Conservation (phyloP, 2,888 invertebrate genomes). For the Ctenicera cuprea region DNA sequence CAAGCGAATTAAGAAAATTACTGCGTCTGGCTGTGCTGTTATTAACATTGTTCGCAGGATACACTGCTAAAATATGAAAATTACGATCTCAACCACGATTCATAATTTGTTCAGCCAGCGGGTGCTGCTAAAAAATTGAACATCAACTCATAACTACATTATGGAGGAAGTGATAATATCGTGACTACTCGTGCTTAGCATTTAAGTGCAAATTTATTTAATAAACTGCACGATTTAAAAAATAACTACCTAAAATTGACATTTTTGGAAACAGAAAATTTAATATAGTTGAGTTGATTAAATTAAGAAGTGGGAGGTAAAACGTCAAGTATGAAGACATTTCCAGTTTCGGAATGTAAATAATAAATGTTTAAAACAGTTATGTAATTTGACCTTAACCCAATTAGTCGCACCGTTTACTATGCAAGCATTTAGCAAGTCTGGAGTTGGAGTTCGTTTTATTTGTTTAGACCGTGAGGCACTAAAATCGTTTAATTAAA, state of each 20-base stretch:
- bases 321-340: background rate
- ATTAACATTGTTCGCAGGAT: slow-evolving; percentile 62
- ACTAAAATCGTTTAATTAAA: slow-evolving; percentile 24
- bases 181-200: slow-evolving; percentile 6
- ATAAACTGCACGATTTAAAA: background rate
- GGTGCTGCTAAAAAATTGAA: background rate
- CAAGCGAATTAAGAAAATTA: slow-evolving; percentile 66
- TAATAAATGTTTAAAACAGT: slow-evolving; percentile 17
- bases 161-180: background rate
- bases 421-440: slow-evolving; percentile 21
- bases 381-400: slow-evolving; percentile 27
- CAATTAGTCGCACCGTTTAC: slow-evolving; percentile 26
- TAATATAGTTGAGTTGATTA: background rate
- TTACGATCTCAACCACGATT: slow-evolving; percentile 37
- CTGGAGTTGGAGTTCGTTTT: slow-evolving; percentile 10
- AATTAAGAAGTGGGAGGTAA: background rate
- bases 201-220: background rate
- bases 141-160: background rate
- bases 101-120: slow-evolving; percentile 20
- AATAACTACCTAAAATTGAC: background rate
- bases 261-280: background rate
- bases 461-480: slow-evolving; percentile 26
- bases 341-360: background rate
- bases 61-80: slow-evolving; percentile 56
- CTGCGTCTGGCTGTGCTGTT: slow-evolving; percentile 62